Evolutionary conservation across 1,140 invertebrate genomes (phyloP).

Genomic region (Apis mellifera): Amel_HAv3.1 CM009935.2:2337001-2337500

Average conservation of each 20-base stretch:
- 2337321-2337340: not conserved
- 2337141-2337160: slow-evolving; percentile 36
- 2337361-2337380: too few species aligned
- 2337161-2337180: slow-evolving; percentile 66
- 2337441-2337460: not conserved
- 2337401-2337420: too few species aligned
- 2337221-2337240: slow-evolving; percentile 34
- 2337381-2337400: too few species aligned
- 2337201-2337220: slow-evolving; percentile 22
- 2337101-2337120: not conserved
- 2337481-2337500: too few species aligned
- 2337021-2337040: too few species aligned
- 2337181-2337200: slow-evolving; percentile 47
- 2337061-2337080: too few species aligned
- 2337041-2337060: too few species aligned
- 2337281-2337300: not conserved
- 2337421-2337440: too few species aligned
- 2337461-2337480: not conserved
- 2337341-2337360: too few species aligned
- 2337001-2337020: too few species aligned
- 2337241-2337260: not conserved
- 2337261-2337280: too few species aligned
- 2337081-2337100: not conserved
- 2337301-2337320: not conserved
- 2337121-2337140: not conserved